These are phyloP conservation scores for Gymnocheta viridis DNA, from an alignment of 2,888 invertebrate species.

Conservation along the genomic window DNA sequence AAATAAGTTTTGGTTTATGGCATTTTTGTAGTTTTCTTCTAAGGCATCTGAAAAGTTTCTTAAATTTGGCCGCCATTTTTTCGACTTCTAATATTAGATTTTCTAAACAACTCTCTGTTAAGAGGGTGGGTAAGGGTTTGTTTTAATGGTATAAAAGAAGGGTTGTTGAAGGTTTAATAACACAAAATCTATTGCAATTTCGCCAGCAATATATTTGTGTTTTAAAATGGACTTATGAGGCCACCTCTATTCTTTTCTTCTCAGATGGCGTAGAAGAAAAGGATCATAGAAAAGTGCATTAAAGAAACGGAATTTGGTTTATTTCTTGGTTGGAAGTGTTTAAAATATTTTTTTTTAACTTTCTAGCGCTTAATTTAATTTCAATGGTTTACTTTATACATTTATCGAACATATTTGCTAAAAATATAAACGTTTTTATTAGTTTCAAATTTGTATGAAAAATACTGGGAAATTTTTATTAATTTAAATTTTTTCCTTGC, in stretches of 20 bases:
- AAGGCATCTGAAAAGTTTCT: slow-evolving; percentile 54
- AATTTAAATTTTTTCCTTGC: too few species aligned
- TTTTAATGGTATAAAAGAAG: neutral
- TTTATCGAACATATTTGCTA: too few species aligned
- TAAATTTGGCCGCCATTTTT: slow-evolving; percentile 49
- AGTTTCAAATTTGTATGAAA: too few species aligned
- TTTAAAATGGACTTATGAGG: neutral
- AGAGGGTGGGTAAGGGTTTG: slow-evolving; percentile 45
- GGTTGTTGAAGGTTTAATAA: slow-evolving; percentile 10
- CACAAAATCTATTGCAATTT: neutral
- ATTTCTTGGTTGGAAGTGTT: neutral
- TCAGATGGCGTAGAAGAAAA: slow-evolving; percentile 63
- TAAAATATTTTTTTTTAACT: neutral
- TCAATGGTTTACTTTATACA: too few species aligned
- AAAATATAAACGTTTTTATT: too few species aligned
- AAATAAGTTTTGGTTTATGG: slow-evolving; percentile 51
- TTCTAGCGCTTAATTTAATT: too few species aligned
- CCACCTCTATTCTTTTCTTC: slow-evolving; percentile 28
- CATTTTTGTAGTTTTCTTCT: slow-evolving; percentile 62
- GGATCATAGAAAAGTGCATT: slow-evolving; percentile 29
- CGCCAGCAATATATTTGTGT: neutral
- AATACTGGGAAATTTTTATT: too few species aligned
- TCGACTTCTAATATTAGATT: neutral
- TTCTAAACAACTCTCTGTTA: neutral
- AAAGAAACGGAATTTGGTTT: slow-evolving; percentile 51